These are phyloP conservation scores for Gibbula magus DNA, from an alignment of 2,888 invertebrate species.

Conservation along the genomic window DNA sequence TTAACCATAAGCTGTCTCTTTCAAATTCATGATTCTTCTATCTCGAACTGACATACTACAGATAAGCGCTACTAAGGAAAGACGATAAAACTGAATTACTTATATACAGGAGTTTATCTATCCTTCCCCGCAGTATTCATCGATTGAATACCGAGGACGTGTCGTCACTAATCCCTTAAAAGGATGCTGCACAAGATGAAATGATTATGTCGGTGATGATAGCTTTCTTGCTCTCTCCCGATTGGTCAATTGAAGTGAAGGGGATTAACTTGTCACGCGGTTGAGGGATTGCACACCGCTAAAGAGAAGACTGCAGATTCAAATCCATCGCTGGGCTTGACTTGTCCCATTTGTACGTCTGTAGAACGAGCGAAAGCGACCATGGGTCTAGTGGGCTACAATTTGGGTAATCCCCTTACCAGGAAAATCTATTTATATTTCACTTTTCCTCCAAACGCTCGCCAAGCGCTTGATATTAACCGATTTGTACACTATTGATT, in stretches of 20 bases:
- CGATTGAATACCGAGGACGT: no score
- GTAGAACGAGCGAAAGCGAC: neutral
- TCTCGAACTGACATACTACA: no score
- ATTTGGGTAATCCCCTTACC: slow-evolving; percentile 1
- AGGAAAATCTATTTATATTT: neutral
- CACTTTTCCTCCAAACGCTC: neutral
- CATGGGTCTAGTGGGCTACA: neutral
- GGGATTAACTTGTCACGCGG: slow-evolving; percentile 1
- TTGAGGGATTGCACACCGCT: slow-evolving; percentile 4
- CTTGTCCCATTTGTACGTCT: neutral
- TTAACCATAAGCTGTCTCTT: no score
- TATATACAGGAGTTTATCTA: no score
- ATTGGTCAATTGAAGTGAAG: neutral
- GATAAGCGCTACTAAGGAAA: no score
- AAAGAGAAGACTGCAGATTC: neutral
- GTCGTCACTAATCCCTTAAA: neutral
- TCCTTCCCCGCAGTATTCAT: no score
- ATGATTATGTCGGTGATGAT: neutral
- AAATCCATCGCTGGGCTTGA: neutral
- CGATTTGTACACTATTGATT: no score
- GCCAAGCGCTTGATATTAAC: neutral
- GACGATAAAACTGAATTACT: no score
- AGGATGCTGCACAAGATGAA: neutral
- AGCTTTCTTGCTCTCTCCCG: neutral
- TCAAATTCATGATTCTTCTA: no score